Conservation (phyloP, 2,888 invertebrate genomes). For the Parapristionchus giblindavisi region DNA sequence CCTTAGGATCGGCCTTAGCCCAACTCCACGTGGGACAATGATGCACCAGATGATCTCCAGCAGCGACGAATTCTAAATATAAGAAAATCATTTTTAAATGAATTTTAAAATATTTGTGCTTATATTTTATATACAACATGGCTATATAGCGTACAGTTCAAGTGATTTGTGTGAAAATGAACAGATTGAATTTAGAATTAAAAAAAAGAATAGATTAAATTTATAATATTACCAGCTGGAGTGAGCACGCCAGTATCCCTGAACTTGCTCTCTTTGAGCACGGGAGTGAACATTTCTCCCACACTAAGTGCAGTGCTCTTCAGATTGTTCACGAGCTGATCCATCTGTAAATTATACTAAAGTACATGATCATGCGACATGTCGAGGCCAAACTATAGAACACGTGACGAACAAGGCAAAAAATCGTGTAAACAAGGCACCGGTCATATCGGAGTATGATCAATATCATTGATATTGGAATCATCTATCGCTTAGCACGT, state of each 20-base stretch:
- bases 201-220: slow-evolving; percentile 73
- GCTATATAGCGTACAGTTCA: background rate
- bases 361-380: too few relatives aligned
- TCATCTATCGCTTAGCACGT: too few relatives aligned
- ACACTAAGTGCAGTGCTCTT: slow-evolving; percentile 94
- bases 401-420: too few relatives aligned
- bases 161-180: too few relatives aligned
- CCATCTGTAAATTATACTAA: slow-evolving; percentile 78
- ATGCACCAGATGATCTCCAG: slow-evolving; percentile 97
- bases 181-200: slow-evolving; percentile 92
- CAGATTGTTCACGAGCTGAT: slow-evolving; percentile 91
- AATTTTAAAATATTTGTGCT: too few relatives aligned
- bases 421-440: too few relatives aligned
- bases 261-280: slow-evolving; percentile 80
- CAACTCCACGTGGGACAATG: slow-evolving; percentile 99
- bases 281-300: slow-evolving; percentile 94
- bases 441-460: too few relatives aligned
- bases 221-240: slow-evolving; percentile 12
- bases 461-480: too few relatives aligned
- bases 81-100: slow-evolving; percentile 81
- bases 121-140: slow-evolving; percentile 73
- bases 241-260: slow-evolving; percentile 33
- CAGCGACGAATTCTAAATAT: slow-evolving; percentile 85
- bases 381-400: too few relatives aligned
- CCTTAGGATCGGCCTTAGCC: slow-evolving; percentile 84